Evolutionary conservation across 2,113 vertebrate genomes (phyloP), one percentile per base, ranked within the genome.

Genomic region (Leucoraja erinaceus): DNA sequence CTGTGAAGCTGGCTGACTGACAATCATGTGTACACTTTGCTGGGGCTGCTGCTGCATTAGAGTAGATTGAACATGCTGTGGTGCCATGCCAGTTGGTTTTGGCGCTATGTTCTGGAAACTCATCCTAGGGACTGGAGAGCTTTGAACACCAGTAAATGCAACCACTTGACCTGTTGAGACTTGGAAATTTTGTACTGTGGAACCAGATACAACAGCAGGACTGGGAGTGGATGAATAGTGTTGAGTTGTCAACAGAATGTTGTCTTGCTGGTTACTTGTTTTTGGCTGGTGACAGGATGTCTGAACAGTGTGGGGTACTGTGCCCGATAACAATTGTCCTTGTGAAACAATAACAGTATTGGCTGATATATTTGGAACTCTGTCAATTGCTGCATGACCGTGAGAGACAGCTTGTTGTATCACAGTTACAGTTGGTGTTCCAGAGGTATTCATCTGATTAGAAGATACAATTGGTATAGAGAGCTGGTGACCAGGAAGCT

Each of bases 71-170:
- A 95, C 96, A 74, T 96, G 97, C 94, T 98, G 98, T 95, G 97
- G 97, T 0, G 98, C 97, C 59, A 97, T 72, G 72, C 90, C 90
- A 25, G 33, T 96, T 93, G 98, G 98, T 95, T 99, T 99, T 90
- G 98, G 98, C 91, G 98, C 99, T 79, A 99, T 99, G 92, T 98
- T 99, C 94, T 99, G 99, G 97, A 99, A 99, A 66, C 97, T 96
- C 79, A 98, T 97, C n/a, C 98, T 97, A 33, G 98, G 97, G 10
- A 97, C 96, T 4, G 97, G 98, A 93, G 98, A 96, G 94, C 96
- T 97, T 31, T 97, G 96, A 77, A 98, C 96, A 76, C 97, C 97
- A 76, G 97, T 96, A 4, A 98, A 97, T 76, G 97, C 97, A 94
- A 98, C 96, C 81, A 97, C 94, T 93, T 98, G 98, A 94, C 97